Percentiles rank a stretch among this genome's conserved stretches.
These are phyloP conservation scores for Melinopterus prodromus DNA, from an alignment of 2,888 invertebrate species.

Conservation along the genomic window DNA sequence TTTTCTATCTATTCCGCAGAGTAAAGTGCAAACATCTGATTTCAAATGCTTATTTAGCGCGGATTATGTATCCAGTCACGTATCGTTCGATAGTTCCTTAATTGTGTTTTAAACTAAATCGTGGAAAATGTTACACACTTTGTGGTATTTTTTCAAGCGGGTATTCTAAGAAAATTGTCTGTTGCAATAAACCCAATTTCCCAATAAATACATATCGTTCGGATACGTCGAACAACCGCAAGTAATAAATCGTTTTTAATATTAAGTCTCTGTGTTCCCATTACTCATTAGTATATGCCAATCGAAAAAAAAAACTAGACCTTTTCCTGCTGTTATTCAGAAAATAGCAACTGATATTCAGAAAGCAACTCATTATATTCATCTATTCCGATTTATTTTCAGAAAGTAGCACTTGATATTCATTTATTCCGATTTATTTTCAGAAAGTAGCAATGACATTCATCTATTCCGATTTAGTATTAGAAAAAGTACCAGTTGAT, in stretches of 20 bases:
- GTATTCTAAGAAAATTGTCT: background rate
- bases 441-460: no score
- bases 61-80: background rate
- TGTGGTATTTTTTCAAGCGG: background rate
- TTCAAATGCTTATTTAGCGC: background rate
- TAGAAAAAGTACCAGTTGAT: no score
- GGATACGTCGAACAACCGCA: background rate
- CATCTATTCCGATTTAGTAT: no score
- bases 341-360: no score
- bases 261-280: background rate
- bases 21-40: slow-evolving; percentile 4
- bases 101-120: background rate
- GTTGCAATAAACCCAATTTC: background rate
- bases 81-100: background rate
- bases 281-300: background rate
- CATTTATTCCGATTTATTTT: no score
- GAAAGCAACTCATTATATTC: no score
- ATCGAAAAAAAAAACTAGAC: no score
- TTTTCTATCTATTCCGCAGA: slow-evolving; percentile 26
- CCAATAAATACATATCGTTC: background rate
- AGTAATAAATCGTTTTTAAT: background rate
- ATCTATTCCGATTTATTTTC: no score
- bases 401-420: no score
- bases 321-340: no score
- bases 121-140: background rate